Conservation (phyloP, 2,113 vertebrate species). For the Platanista minor region DNA sequence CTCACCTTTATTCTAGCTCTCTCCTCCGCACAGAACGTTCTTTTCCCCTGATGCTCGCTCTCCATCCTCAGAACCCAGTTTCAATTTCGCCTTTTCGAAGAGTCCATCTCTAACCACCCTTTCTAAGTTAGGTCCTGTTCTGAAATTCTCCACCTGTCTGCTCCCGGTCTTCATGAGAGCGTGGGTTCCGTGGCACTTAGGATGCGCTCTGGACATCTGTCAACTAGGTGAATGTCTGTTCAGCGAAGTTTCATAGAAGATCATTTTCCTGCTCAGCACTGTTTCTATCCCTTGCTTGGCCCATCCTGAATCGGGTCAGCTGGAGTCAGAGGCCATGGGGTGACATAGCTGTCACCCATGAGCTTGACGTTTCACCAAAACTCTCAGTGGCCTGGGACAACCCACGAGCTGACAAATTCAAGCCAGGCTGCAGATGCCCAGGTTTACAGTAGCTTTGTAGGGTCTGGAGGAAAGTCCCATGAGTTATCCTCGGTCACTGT, state of each 20-base stretch:
- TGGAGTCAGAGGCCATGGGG: background rate
- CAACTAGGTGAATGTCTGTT: too few relatives aligned
- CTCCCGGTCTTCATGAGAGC: accelerated
- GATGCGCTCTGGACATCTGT: background rate
- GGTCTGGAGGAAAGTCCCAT: background rate
- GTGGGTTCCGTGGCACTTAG: background rate
- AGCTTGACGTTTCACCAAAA: background rate
- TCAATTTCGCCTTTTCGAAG: background rate
- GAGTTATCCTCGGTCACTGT: background rate
- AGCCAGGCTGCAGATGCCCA: background rate
- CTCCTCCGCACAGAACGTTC: background rate
- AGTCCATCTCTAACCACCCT: background rate
- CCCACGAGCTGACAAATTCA: background rate
- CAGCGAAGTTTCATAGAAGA: background rate
- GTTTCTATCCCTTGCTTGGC: background rate
- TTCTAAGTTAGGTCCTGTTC: background rate
- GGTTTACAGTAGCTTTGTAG: background rate
- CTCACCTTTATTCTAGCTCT: background rate
- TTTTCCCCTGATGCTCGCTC: background rate
- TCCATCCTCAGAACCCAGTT: background rate
- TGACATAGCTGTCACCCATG: accelerated
- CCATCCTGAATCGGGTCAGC: background rate
- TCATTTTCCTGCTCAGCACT: accelerated
- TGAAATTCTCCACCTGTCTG: background rate
- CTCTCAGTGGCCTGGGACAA: background rate